Percentiles rank a stretch among this genome's conserved stretches.
These are phyloP conservation scores for Illadopsis cleaveri DNA, from an alignment of 2,113 vertebrate genomes.

Conservation along the genomic window DNA sequence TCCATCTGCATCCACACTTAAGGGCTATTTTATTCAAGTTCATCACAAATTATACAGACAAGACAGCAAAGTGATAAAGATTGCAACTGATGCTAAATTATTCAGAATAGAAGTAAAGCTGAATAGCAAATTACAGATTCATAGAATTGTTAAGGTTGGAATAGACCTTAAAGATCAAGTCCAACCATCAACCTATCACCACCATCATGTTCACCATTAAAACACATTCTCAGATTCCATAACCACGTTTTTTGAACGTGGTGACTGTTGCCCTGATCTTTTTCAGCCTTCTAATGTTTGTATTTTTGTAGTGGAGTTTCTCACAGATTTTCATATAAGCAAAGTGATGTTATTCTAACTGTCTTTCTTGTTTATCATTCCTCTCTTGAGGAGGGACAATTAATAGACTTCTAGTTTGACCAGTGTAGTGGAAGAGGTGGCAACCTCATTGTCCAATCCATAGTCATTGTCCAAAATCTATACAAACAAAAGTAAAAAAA, in stretches of 20 bases:
- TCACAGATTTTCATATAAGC: no score
- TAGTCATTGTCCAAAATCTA: no score
- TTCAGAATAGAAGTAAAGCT: background rate
- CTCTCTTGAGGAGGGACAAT: no score
- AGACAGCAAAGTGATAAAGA: background rate
- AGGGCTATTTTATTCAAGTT: background rate
- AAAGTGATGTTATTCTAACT: no score
- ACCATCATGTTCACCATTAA: background rate
- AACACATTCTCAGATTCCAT: background rate
- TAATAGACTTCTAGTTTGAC: no score
- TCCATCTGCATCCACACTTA: background rate
- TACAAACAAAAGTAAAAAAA: no score
- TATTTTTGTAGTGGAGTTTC: no score
- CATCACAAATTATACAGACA: background rate
- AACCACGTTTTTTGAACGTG: background rate
- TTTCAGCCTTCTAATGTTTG: no score
- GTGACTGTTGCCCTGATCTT: no score
- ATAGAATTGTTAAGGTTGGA: background rate
- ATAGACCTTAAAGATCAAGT: background rate
- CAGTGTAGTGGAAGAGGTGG: no score
- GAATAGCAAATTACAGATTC: background rate
- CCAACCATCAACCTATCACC: background rate
- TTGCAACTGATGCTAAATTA: background rate
- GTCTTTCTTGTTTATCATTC: no score
- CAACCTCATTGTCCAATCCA: no score